Conservation (phyloP, 2,797 vertebrate species). For the Catostomus latipinnis region DNA sequence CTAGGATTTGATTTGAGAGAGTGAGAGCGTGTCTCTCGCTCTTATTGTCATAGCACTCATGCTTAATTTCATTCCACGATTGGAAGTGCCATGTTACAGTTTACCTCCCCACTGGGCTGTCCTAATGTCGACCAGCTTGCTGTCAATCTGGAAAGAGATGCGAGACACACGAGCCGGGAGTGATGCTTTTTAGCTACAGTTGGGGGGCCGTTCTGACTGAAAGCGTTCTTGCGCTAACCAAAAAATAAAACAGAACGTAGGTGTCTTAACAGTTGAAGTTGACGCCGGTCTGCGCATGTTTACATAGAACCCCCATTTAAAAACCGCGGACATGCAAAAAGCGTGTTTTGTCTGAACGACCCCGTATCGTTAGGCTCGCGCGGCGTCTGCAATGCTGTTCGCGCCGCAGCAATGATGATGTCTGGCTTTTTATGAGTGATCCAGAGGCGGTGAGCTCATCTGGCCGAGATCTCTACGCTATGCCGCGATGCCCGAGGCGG, state of each 20-base stretch:
- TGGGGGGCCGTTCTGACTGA: no score
- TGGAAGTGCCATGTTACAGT: conserved; percentile 59
- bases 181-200: conserved; percentile 12
- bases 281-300: no score
- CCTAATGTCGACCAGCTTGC: conserved; percentile 71
- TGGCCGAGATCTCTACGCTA: conserved; percentile 26
- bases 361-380: not conserved
- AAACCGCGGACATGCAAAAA: no score
- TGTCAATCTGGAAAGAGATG: conserved; percentile 40
- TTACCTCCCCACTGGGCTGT: conserved; percentile 63
- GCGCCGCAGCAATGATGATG: conserved; percentile 2
- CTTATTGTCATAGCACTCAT: conserved; percentile 4
- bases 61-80: conserved; percentile 16
- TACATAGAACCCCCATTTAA: no score
- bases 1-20: no score
- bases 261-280: no score
- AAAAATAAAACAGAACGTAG: no score
- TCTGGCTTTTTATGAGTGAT: conserved; percentile 10
- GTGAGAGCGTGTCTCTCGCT: not conserved
- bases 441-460: conserved; percentile 27
- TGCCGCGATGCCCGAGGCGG: conserved; percentile 27
- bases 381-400: conserved; percentile 44
- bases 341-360: no score
- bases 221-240: no score
- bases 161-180: conserved; percentile 28